Evolutionary conservation across 1,140 invertebrate genomes (phyloP), one percentile per base, ranked within the genome.

Genomic region (Nebria ingens): DNA sequence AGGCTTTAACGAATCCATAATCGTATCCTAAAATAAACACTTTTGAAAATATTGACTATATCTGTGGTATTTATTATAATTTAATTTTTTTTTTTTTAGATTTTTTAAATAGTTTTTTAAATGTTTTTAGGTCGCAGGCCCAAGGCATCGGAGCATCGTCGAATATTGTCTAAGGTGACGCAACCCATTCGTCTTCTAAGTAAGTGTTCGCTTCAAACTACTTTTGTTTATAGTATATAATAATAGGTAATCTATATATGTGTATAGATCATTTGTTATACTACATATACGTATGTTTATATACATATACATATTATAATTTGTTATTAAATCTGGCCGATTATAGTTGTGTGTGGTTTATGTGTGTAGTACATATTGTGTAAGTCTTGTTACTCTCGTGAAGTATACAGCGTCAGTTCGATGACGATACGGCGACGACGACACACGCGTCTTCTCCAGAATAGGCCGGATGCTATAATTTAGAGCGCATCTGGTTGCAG

Each of bases 1-100:
- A 65, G 59, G 60, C 60, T 59, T 60, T 60, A 64, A 65, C 60
- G 53, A 57, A 61, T 59, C 34, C 25, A 57, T 57, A 57, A 51
- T 34, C 25, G 25, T 34, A 34, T 34, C 25, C 25, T 34, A 34
- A 34, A 34, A 34, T 34, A 34, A 34, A 34, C 25, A 34, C 25
- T 34, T 34, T 34, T 34, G 25, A 34, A 34, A 34, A 34, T 34
- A 34, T 34, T 34, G 25, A 34, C 25, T 34, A 34, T 34, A 34
- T 34, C 25, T 34, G 25, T 6, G 6, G 6, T 34, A 9, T 34
- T 34, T 9, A n/a, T 34, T 34, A 34, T 34, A 9, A 34, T 34
- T n/a, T n/a, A n/a, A n/a, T n/a, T n/a, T n/a, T n/a, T n/a, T n/a
- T n/a, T n/a, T n/a, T n/a, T n/a, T n/a, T n/a, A n/a, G n/a, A n/a